Conservation (phyloP, 53 echinoderm and acorn worm species). For the Pentamera pediparva region DNA sequence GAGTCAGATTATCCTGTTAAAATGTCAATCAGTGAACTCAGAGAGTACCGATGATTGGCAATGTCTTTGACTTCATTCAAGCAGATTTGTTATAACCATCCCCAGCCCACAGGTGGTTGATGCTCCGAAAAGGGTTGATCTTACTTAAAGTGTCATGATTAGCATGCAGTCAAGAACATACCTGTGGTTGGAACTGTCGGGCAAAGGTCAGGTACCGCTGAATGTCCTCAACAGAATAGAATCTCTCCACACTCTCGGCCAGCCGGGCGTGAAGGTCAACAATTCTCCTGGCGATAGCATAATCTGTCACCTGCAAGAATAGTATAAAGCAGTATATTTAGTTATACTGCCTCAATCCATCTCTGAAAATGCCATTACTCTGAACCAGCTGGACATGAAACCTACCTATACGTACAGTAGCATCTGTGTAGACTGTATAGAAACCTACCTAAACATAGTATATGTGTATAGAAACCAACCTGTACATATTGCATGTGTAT, state of each 20-base stretch:
- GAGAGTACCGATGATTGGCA: too few relatives aligned
- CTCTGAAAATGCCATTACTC: not conserved
- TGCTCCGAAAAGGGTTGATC: too few relatives aligned
- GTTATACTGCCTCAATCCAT: not conserved
- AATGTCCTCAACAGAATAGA: constrained; percentile 91
- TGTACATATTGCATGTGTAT: too few relatives aligned
- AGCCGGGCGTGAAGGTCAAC: constrained; percentile 86
- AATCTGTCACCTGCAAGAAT: constrained; percentile 71
- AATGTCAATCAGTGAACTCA: too few relatives aligned
- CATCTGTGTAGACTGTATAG: not conserved
- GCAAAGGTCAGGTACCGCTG: constrained; percentile 98
- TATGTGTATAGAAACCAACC: not conserved
- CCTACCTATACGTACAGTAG: not conserved
- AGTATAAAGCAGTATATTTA: not conserved
- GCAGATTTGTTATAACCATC: too few relatives aligned
- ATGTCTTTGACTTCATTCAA: too few relatives aligned
- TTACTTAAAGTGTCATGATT: too few relatives aligned
- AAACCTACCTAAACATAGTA: not conserved
- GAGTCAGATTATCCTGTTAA: too few relatives aligned
- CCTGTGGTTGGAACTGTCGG: constrained; percentile 91
- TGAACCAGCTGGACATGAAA: not conserved
- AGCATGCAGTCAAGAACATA: constrained; percentile 32
- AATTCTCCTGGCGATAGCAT: constrained; percentile 94
- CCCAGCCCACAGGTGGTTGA: too few relatives aligned
- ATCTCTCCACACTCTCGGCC: constrained; percentile 68